Conservation (phyloP, 2,888 invertebrate species). For the Melangyna quadrimaculata region DNA sequence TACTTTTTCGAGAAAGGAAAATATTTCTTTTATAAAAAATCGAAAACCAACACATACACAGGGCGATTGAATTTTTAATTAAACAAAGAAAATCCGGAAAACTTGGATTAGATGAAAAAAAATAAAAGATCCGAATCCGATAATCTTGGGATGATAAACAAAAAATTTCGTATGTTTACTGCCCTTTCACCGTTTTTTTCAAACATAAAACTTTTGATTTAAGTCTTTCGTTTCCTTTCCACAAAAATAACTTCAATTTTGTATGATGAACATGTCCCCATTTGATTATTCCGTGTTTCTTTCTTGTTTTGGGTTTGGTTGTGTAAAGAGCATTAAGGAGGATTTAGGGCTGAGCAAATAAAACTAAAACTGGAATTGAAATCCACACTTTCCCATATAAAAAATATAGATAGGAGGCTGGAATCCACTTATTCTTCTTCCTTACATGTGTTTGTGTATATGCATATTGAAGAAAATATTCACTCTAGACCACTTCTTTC, state of each 20-base stretch:
- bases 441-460: not conserved
- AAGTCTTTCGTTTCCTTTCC: not conserved
- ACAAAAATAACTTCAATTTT: not conserved
- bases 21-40: too few species aligned
- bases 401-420: not conserved
- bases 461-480: not conserved
- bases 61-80: not conserved
- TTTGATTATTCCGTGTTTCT: not conserved
- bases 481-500: constrained; percentile 4
- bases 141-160: not conserved
- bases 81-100: not conserved
- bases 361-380: not conserved
- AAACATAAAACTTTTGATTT: not conserved
- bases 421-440: constrained; percentile 10
- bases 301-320: not conserved
- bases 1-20: not conserved
- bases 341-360: not conserved
- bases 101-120: not conserved
- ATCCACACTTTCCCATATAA: not conserved
- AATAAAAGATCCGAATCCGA: not conserved
- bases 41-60: not conserved
- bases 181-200: not conserved
- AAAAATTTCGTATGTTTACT: not conserved
- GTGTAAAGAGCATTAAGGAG: not conserved
- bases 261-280: not conserved